Conservation (phyloP, 2,797 vertebrate genomes). For the Microctenopoma stevenorrisi region DNA sequence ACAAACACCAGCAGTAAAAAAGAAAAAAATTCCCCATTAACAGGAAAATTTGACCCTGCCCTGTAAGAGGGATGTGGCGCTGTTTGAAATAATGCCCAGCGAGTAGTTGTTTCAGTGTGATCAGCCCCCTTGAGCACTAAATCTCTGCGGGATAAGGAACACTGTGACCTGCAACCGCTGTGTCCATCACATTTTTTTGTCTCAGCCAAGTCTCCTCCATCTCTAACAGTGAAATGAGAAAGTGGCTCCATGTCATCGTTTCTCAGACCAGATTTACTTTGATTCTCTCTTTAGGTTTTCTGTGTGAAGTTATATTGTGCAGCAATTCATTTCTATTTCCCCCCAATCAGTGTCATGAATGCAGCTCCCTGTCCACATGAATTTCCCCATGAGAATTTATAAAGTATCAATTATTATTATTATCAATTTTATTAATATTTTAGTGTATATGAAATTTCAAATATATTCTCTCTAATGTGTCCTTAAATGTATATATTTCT, state of each 20-base stretch:
- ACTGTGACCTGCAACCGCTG: constrained; percentile 47
- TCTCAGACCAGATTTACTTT: constrained; percentile 2
- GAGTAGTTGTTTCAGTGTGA: constrained; percentile 17
- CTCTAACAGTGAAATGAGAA: constrained; percentile 19
- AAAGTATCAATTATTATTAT: no score
- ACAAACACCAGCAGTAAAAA: constrained; percentile 17
- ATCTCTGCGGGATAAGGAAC: constrained; percentile 39
- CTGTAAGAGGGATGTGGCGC: constrained; percentile 18
- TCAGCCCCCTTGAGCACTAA: constrained; percentile 1
- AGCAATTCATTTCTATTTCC: not conserved
- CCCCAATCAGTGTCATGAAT: no score
- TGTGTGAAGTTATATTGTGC: not conserved
- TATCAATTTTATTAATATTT: no score
- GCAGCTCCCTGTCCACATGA: no score
- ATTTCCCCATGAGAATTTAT: no score
- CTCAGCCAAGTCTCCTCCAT: constrained; percentile 28
- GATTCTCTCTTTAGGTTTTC: constrained; percentile 2
- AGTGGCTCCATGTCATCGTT: constrained; percentile 16
- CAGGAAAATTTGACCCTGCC: constrained; percentile 12
- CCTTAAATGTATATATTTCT: not conserved
- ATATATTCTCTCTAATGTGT: not conserved
- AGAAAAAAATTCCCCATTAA: constrained; percentile 8
- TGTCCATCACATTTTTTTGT: constrained; percentile 38
- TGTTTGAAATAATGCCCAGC: constrained; percentile 5
- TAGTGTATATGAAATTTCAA: not conserved